A percentile compares a stretch with the other conserved stretches of the same genome.
Evolutionary conservation across 2,888 invertebrate genomes (phyloP).

Genomic region (Stenotaenia linearis): DNA sequence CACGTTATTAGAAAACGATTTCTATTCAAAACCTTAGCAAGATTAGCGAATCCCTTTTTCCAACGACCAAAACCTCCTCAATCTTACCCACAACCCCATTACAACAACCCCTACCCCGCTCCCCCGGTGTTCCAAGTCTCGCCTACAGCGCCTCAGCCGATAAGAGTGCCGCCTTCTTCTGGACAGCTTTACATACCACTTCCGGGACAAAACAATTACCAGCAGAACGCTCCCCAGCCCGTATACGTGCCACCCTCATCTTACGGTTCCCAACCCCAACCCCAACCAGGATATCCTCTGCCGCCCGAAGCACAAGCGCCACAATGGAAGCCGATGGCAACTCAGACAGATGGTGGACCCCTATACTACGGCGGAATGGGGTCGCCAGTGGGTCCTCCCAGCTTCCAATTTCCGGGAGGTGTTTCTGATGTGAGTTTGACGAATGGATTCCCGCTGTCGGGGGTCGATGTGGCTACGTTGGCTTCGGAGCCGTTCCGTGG

Average conservation of each 20-base stretch:
- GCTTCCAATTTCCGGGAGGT: neutral
- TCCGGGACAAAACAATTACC: neutral
- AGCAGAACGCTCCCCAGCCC: neutral
- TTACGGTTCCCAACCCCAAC: neutral
- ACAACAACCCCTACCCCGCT: neutral
- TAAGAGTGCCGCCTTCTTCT: slow-evolving; percentile 28
- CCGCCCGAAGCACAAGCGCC: neutral
- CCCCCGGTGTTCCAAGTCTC: slow-evolving; percentile 31
- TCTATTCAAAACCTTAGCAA: neutral
- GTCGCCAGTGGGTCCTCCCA: neutral
- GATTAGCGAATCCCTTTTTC: slow-evolving; percentile 29
- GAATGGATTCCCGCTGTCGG: neutral
- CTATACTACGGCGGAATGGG: slow-evolving; percentile 19
- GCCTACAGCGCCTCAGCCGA: slow-evolving; percentile 29
- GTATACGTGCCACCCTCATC: slow-evolving; percentile 19
- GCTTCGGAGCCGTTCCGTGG: neutral
- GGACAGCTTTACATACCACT: slow-evolving; percentile 29
- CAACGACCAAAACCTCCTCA: neutral
- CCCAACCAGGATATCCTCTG: neutral
- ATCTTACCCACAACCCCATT: neutral
- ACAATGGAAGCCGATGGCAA: slow-evolving; percentile 27
- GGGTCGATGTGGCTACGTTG: neutral
- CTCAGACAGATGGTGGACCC: neutral
- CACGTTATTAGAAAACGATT: slow-evolving; percentile 27
- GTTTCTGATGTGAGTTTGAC: neutral